These are phyloP conservation scores for Urocolius indicus DNA, from an alignment of 2,113 vertebrate genomes.

Conservation along the genomic window DNA sequence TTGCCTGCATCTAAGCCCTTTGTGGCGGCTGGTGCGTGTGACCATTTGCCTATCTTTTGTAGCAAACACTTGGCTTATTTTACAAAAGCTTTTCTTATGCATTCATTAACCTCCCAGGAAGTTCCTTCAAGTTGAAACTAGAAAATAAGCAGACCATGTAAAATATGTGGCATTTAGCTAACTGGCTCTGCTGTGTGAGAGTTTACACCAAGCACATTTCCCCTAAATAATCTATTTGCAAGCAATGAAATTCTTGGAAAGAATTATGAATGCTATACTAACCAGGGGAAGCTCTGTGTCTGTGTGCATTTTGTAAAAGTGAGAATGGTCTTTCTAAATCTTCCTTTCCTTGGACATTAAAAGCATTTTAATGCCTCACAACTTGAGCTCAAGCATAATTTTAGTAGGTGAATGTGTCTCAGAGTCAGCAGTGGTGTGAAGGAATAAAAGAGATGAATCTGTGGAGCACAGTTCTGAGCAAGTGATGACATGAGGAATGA, in stretches of 20 bases:
- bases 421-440: background rate
- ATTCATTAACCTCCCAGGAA: background rate
- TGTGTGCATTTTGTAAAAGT: background rate
- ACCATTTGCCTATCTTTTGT: background rate
- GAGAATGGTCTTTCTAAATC: constrained; percentile 28
- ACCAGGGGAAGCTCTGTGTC: background rate
- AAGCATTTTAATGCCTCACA: constrained; percentile 19
- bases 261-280: background rate
- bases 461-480: background rate
- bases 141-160: background rate
- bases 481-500: background rate
- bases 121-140: background rate
- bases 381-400: constrained; percentile 27
- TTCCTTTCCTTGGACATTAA: constrained; percentile 23
- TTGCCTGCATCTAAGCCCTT: background rate
- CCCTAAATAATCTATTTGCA: background rate
- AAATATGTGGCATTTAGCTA: background rate
- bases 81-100: background rate
- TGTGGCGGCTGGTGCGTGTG: background rate
- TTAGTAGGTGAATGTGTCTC: constrained; percentile 7
- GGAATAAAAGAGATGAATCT: background rate
- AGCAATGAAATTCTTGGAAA: constrained; percentile 32
- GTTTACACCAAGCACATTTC: constrained; percentile 34
- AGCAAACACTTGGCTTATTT: background rate
- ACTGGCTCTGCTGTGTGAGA: background rate